A percentile compares a stretch with the other conserved stretches of the same genome.
Conservation (phyloP, 2,797 vertebrate genomes). For the Tenualosa thibaudeaui region DNA sequence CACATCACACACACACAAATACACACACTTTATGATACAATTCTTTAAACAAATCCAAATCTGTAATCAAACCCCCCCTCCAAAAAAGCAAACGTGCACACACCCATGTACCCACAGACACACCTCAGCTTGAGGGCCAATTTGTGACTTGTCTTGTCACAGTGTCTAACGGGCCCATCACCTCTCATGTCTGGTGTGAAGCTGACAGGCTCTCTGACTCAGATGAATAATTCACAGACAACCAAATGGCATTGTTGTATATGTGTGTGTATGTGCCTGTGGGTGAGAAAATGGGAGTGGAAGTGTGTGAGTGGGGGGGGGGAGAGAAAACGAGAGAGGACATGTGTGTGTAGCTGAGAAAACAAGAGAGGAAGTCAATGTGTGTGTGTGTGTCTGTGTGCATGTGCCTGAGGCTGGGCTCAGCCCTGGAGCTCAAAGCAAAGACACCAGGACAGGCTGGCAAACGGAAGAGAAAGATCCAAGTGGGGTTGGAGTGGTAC, state of each 20-base stretch:
- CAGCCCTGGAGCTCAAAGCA: neutral
- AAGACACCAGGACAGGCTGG: neutral
- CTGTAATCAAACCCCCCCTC: no score
- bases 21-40: neutral
- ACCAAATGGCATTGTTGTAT: slow-evolving; percentile 51
- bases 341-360: neutral
- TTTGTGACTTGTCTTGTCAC: neutral
- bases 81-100: neutral
- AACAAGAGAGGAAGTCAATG: neutral
- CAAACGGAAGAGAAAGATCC: neutral
- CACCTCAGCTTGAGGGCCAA: slow-evolving; percentile 2
- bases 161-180: slow-evolving; percentile 41
- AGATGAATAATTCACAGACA: slow-evolving; percentile 72
- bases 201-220: slow-evolving; percentile 59
- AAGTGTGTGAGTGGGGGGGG: neutral
- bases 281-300: neutral
- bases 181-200: slow-evolving; percentile 48
- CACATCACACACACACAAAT: neutral
- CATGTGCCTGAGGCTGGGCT: neutral
- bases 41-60: no score
- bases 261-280: slow-evolving; percentile 42
- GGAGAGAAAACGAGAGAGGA: neutral
- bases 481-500: neutral
- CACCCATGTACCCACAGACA: neutral
- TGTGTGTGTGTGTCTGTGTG: slow-evolving; percentile 4